A percentile compares a stretch with the other conserved stretches of the same genome.
Evolutionary conservation across 2,797 vertebrate species (phyloP).

Genomic region (Pangasius krempfi): DNA sequence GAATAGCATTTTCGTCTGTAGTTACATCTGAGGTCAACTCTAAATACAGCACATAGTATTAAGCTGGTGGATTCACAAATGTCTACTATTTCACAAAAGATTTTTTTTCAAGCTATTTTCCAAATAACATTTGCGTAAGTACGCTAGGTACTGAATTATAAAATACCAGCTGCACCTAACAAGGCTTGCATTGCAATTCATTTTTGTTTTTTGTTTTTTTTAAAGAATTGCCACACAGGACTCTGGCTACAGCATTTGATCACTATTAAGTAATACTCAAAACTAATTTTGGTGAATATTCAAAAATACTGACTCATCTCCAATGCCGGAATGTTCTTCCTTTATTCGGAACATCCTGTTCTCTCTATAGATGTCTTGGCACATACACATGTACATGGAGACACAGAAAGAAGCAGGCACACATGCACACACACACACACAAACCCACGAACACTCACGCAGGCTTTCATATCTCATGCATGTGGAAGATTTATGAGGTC

Average conservation of each 20-base stretch:
- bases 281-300: not conserved
- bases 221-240: not conserved
- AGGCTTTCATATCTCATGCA: conserved; percentile 7
- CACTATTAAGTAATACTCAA: not conserved
- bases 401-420: conserved; percentile 31
- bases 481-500: conserved; percentile 5
- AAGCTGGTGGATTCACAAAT: not conserved
- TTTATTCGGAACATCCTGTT: not conserved
- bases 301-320: not conserved
- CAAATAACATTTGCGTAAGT: not conserved
- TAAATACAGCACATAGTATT: not conserved
- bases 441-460: conserved; percentile 11
- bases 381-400: not conserved
- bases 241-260: not conserved
- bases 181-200: not conserved
- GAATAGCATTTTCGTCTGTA: too few species aligned
- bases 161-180: not conserved
- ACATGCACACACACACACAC: not conserved
- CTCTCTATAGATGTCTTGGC: not conserved
- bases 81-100: not conserved
- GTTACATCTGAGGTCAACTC: not conserved
- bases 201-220: not conserved
- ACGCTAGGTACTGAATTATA: not conserved
- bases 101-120: not conserved
- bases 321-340: not conserved